Evolutionary conservation across 2,797 vertebrate species (phyloP), one percentile per base, ranked within the genome.

Genomic region (Lemur catta): DNA sequence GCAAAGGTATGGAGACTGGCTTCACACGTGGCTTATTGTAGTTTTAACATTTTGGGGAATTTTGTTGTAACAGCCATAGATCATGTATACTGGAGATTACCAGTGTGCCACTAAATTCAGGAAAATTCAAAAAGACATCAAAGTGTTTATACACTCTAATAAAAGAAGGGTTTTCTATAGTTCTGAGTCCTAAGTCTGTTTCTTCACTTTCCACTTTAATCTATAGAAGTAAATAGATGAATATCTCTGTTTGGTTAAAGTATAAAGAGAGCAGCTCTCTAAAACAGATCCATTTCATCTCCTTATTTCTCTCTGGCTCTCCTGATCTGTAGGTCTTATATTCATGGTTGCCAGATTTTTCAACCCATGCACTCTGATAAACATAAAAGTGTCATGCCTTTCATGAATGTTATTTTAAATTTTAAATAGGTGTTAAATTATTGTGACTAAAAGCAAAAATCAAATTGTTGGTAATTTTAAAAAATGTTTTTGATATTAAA

Each of bases 371-470:
- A 35, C 0, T 57, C 13, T 69, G 48, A 67, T 52, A 85, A 71
- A 86, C 5, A 69, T 67, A 74, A 84, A 95, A 79, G 85, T 18
- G 26, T 8, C 63, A 74, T 50, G 35, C 41, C 46, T 86, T 72
- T 33, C 17, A 82, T 86, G 82, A 85, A 63, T 76, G 30, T 86
- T 78, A 76, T 71, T 74, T 85, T 24, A 80, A 84, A 43, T 35
- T 84, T 84, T 84, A 74, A 79, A 89, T 41, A 41, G 48, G 38
- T 55, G 57, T 92, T 75, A 85, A 69, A 87, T 79, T 79, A 72
- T 38, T 80, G 22, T 93, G 38, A 81, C 33, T 75, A 76, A 95
- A 89, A 55, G 48, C 57, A 61, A 95, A 78, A 95, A 82, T 82
- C 22, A 93, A 95, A 67, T 67, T 57, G 67, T 38, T 26, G 55